Evolutionary conservation across 1,140 invertebrate species (phyloP), one percentile per base, ranked within the genome.

Genomic region (Episyrphus balteatus): DNA sequence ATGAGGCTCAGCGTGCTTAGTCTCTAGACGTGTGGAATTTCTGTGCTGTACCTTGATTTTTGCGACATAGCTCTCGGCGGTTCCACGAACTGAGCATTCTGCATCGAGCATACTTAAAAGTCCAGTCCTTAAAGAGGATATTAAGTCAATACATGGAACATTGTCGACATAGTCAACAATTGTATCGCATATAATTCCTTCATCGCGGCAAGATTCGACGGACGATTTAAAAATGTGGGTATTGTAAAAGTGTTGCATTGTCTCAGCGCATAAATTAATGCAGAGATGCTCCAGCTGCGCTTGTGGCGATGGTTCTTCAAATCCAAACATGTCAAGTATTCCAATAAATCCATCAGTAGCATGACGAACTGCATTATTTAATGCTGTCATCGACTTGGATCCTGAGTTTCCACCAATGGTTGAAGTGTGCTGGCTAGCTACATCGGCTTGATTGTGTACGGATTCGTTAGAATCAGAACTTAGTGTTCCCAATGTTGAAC

Each of bases 211-310:
- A 37, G 91, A 91, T 69, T 95, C 91, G 49, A 92, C 88, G 45
- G 86, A 88, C 8, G 87, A 90, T 70, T 94, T 95, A 70, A 96
- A 95, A 49, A 94, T 91, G 68, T 95, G 91, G 31, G 90, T 95
- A 65, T 94, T 95, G 73, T 95, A 96, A 67, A 95, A 95, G 69
- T 95, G 91, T 61, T 96, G 92, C 88, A 96, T 93, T 14, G 92
- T 94, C 73, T 97, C 92, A 0, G 92, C 90, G 69, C 91, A 95
- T 38, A 96, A 70, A 70, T 96, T 95, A 54, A 93, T 92, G 70
- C 92, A 96, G 14, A 96, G 71, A 63, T 95, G 92, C 65, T 95
- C 92, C 53, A 96, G 73, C 56, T 91, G 88, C 56, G 86, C 86
- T 33, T 63, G 60, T 1, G 88, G 88, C 60, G 87, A 85, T 18